A percentile compares a stretch with the other conserved stretches of the same genome.
These are phyloP conservation scores for Ictidomys tridecemlineatus DNA, from an alignment of 2,113 vertebrate species.

Conservation along the genomic window DNA sequence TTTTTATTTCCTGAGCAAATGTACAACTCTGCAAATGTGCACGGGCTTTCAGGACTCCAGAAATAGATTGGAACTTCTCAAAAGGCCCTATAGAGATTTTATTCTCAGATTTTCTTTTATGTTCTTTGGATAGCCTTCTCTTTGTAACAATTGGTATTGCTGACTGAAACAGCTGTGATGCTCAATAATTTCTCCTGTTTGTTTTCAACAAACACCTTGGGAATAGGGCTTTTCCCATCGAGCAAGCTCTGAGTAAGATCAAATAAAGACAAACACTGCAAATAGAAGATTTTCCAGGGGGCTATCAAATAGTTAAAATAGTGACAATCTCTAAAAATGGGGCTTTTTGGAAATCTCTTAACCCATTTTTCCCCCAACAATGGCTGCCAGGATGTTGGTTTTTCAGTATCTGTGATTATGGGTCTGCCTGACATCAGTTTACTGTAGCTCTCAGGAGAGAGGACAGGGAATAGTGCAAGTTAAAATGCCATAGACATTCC, in stretches of 20 bases:
- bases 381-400: not conserved
- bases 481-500: not conserved
- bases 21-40: not conserved
- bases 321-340: not conserved
- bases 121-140: not conserved
- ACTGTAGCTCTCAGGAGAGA: not conserved
- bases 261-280: slow-evolving; percentile 14
- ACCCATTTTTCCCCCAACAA: not conserved
- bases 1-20: not conserved
- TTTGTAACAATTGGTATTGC: not conserved
- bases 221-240: not conserved
- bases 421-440: not conserved
- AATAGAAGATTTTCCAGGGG: not conserved
- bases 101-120: not conserved
- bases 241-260: not conserved
- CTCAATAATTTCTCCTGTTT: not conserved
- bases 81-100: not conserved
- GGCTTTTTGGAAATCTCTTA: not conserved
- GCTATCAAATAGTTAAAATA: not conserved
- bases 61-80: not conserved
- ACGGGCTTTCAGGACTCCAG: not conserved
- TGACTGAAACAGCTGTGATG: not conserved
- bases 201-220: not conserved
- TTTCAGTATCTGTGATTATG: not conserved
- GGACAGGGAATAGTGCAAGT: not conserved